A percentile compares a stretch with the other conserved stretches of the same genome.
Evolutionary conservation across 2,113 vertebrate species (phyloP).

Genomic region (Pseudois nayaur): DNA sequence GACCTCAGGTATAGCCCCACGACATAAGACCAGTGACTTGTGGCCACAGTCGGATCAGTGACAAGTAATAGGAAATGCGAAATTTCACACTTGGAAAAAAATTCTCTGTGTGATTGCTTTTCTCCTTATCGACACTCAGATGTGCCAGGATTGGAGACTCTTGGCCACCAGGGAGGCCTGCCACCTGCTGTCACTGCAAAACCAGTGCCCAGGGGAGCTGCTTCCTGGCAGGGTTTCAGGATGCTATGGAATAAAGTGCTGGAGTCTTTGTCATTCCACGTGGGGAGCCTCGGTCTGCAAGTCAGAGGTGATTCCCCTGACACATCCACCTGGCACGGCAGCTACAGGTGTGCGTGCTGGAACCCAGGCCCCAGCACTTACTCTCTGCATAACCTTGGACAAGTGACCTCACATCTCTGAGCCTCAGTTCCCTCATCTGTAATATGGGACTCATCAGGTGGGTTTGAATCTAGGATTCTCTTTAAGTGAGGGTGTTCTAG

Average conservation of each 20-base stretch:
- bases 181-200: background rate
- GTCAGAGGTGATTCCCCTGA: fast-evolving
- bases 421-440: background rate
- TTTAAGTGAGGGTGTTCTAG: background rate
- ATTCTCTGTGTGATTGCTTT: background rate
- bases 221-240: background rate
- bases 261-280: too few relatives aligned
- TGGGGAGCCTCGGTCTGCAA: background rate
- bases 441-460: background rate
- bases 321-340: background rate
- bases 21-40: background rate
- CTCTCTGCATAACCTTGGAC: background rate
- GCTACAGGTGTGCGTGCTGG: background rate
- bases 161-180: background rate
- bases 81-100: background rate
- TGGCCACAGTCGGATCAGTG: background rate
- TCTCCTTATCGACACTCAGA: background rate
- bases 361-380: background rate
- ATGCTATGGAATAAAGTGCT: background rate
- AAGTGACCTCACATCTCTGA: background rate
- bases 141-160: background rate
- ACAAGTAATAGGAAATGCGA: background rate
- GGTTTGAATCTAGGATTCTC: background rate
- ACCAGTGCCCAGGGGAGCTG: background rate
- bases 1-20: background rate